Evolutionary conservation across 2,113 vertebrate genomes (phyloP).

Genomic region (Archilochus colubris): DNA sequence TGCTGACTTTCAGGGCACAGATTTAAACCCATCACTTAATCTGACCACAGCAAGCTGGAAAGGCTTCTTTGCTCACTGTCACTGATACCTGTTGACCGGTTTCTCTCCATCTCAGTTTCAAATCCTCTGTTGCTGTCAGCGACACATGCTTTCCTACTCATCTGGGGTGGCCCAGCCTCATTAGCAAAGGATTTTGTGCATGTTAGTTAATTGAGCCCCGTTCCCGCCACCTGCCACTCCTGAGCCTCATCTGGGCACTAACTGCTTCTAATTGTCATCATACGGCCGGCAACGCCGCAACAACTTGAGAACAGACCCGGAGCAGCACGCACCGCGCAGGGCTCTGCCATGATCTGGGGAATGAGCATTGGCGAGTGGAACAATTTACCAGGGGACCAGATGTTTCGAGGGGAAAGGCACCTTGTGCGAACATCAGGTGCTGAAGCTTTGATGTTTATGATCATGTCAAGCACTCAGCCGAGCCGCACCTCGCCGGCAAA

Average conservation of each 20-base stretch:
- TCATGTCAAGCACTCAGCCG: neutral
- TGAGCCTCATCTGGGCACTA: slow-evolving; percentile 78
- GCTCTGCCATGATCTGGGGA: slow-evolving; percentile 46
- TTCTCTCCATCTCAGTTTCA: slow-evolving; percentile 24
- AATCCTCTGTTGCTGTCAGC: slow-evolving; percentile 60
- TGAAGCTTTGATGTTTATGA: neutral
- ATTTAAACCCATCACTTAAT: neutral
- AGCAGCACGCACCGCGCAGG: slow-evolving; percentile 51
- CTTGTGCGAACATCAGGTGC: slow-evolving; percentile 21
- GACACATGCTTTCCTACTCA: slow-evolving; percentile 68
- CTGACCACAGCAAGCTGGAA: fast-evolving
- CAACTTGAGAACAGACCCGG: slow-evolving; percentile 80
- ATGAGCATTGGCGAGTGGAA: slow-evolving; percentile 16
- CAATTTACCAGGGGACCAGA: slow-evolving; percentile 73
- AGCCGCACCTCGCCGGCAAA: neutral
- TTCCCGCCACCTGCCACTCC: slow-evolving; percentile 78
- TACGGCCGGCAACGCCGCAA: slow-evolving; percentile 67
- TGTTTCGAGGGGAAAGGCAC: slow-evolving; percentile 63
- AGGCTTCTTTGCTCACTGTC: neutral
- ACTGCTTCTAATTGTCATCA: slow-evolving; percentile 80
- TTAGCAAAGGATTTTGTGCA: slow-evolving; percentile 80
- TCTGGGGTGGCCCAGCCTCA: slow-evolving; percentile 80
- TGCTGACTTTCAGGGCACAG: fast-evolving
- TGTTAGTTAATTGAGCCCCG: slow-evolving; percentile 79
- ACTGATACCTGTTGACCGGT: slow-evolving; percentile 72